Percentiles rank a stretch among this genome's conserved stretches.
Conservation (phyloP, 2,888 invertebrate genomes). For the Villa cingulata region DNA sequence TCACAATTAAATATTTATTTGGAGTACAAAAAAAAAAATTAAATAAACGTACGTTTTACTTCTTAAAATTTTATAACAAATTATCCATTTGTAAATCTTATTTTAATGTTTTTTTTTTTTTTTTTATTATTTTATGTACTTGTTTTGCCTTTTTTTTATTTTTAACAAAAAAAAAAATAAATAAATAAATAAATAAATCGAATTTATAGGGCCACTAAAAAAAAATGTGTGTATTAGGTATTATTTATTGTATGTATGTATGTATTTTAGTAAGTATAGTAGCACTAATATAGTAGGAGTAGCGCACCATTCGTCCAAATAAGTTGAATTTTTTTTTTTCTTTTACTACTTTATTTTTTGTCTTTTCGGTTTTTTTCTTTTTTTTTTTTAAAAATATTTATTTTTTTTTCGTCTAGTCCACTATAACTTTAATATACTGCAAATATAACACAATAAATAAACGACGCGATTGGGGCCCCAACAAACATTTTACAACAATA, state of each 20-base stretch:
- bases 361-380: not conserved
- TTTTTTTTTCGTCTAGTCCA: not conserved
- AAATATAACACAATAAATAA: conserved; percentile 5
- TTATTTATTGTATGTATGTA: not conserved
- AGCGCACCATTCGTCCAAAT: not conserved
- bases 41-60: no score
- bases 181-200: not conserved
- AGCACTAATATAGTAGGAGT: no score
- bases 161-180: no score
- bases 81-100: no score
- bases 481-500: conserved; percentile 21
- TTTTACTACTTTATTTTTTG: conserved; percentile 1
- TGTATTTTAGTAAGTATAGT: no score
- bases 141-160: no score
- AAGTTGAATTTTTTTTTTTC: not conserved
- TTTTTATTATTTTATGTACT: no score
- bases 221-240: not conserved
- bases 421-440: not conserved
- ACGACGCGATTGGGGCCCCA: conserved; percentile 21
- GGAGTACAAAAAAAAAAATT: no score
- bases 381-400: not conserved
- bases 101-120: no score
- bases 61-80: no score
- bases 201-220: not conserved
- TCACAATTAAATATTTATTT: no score